Conservation (phyloP, 2,113 vertebrate genomes). For the Sinocyclocheilus grahami region DNA sequence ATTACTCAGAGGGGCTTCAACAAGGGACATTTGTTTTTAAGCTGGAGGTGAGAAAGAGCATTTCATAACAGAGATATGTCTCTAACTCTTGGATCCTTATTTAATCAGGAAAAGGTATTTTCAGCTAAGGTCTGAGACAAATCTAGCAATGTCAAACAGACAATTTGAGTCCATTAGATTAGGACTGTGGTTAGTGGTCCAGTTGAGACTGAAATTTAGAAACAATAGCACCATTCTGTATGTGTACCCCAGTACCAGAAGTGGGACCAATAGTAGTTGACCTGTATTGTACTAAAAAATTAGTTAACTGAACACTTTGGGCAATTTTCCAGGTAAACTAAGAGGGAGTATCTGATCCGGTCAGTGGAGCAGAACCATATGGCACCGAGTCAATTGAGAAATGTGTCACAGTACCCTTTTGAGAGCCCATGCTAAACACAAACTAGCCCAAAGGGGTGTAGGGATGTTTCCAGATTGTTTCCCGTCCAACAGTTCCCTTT, state of each 20-base stretch:
- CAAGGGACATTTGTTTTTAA: constrained; percentile 76
- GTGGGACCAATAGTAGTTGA: background rate
- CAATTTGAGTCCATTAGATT: constrained; percentile 20
- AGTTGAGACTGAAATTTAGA: constrained; percentile 16
- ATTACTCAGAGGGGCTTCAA: constrained; percentile 65
- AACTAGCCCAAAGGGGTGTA: constrained; percentile 41
- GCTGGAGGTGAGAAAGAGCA: constrained; percentile 71
- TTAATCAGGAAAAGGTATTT: constrained; percentile 33
- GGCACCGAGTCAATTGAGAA: constrained; percentile 31
- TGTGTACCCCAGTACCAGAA: constrained; percentile 1
- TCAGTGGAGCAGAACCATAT: constrained; percentile 38
- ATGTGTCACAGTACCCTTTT: constrained; percentile 17
- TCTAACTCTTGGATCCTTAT: background rate
- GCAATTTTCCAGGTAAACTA: constrained; percentile 31
- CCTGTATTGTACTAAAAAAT: constrained; percentile 16
- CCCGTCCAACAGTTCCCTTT: constrained; percentile 55
- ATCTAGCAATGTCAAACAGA: constrained; percentile 46
- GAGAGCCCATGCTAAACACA: background rate
- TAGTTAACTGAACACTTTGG: constrained; percentile 34
- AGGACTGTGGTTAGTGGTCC: background rate
- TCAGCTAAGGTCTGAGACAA: constrained; percentile 37
- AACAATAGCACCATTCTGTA: constrained; percentile 43
- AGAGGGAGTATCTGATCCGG: constrained; percentile 43
- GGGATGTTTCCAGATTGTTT: constrained; percentile 45
- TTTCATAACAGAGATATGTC: constrained; percentile 33